A percentile compares a stretch with the other conserved stretches of the same genome.
Evolutionary conservation across 2,797 vertebrate genomes (phyloP).

Genomic region (Loris lydekkerianus): DNA sequence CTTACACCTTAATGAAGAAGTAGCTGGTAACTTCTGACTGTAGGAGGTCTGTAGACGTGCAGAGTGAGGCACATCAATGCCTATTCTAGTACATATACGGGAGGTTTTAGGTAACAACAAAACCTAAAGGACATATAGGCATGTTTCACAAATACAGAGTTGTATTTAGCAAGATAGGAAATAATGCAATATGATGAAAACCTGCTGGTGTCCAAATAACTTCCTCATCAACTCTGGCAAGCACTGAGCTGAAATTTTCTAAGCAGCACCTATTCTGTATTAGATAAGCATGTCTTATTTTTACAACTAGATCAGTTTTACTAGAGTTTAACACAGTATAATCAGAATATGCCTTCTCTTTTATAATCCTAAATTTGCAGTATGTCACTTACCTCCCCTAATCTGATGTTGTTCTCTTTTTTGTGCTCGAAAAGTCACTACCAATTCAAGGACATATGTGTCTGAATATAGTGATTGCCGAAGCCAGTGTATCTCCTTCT

Average conservation of each 20-base stretch:
- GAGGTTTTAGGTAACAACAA: conserved; percentile 36
- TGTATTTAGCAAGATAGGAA: conserved; percentile 68
- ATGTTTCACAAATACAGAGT: conserved; percentile 51
- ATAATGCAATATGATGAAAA: conserved; percentile 79
- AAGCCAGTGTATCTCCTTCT: not conserved
- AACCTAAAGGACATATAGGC: not conserved
- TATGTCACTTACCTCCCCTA: conserved; percentile 1
- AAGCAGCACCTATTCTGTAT: conserved; percentile 41
- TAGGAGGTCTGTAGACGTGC: not conserved
- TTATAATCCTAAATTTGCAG: not conserved
- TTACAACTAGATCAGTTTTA: conserved; percentile 16
- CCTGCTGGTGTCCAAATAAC: conserved; percentile 68
- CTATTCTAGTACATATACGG: not conserved
- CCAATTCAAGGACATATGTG: not conserved
- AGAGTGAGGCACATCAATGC: not conserved
- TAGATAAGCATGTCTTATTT: not conserved
- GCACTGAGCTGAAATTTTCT: conserved; percentile 62
- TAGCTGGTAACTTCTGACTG: not conserved
- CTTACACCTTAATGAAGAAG: not conserved
- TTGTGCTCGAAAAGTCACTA: conserved; percentile 10
- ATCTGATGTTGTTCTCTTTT: not conserved
- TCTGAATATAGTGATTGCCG: not conserved
- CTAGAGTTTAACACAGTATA: conserved; percentile 20
- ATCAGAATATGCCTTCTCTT: conserved; percentile 12
- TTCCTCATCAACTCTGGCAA: conserved; percentile 72